Evolutionary conservation across 2,888 invertebrate genomes (phyloP).

Genomic region (Plusia festucae): DNA sequence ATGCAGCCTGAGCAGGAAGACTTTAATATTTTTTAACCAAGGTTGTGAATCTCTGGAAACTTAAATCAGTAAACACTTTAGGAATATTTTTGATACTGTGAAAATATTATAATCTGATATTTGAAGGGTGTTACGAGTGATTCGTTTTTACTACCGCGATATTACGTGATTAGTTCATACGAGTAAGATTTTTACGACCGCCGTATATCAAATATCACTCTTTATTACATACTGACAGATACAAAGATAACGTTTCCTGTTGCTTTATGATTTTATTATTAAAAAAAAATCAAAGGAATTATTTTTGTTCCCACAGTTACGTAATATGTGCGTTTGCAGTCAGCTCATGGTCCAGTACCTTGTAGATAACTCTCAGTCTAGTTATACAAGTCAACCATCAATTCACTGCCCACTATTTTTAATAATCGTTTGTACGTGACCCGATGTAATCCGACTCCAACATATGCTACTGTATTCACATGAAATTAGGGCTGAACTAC

Average conservation of each 20-base stretch:
- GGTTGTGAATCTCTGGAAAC: too few relatives aligned
- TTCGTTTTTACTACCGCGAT: conserved; percentile 30
- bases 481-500: conserved; percentile 69
- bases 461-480: conserved; percentile 75
- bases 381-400: conserved; percentile 36
- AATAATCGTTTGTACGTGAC: conserved; percentile 67
- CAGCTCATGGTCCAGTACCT: conserved; percentile 23
- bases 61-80: too few relatives aligned
- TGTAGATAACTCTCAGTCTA: conserved; percentile 43
- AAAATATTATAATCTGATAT: neutral
- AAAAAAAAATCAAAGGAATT: conserved; percentile 45
- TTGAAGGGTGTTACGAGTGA: conserved; percentile 7
- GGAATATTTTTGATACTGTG: neutral
- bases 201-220: conserved; percentile 52
- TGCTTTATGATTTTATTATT: conserved; percentile 43
- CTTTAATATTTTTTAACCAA: too few relatives aligned
- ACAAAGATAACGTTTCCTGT: conserved; percentile 46
- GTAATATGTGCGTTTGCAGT: conserved; percentile 48
- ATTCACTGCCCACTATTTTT: conserved; percentile 54
- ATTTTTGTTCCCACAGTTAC: conserved; percentile 47
- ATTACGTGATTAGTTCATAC: conserved; percentile 38
- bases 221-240: conserved; percentile 50
- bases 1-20: too few relatives aligned
- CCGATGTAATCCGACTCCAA: conserved; percentile 74
- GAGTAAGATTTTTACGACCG: conserved; percentile 39